These are phyloP conservation scores for Lanistes nyassanus DNA, from an alignment of 1,140 invertebrate genomes.

Conservation along the genomic window DNA sequence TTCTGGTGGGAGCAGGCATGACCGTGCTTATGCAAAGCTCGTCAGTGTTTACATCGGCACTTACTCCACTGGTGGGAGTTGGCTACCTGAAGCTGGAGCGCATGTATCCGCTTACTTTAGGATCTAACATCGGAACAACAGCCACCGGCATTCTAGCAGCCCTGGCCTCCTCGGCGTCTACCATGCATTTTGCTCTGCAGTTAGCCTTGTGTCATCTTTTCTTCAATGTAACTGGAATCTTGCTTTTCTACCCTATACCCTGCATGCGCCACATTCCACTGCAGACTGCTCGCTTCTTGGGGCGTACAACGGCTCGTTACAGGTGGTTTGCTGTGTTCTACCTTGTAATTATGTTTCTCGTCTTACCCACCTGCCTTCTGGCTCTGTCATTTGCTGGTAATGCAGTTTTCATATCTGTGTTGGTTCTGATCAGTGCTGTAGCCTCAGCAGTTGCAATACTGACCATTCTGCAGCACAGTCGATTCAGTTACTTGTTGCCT, in stretches of 20 bases:
- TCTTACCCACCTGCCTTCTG: conserved; percentile 69
- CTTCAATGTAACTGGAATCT: conserved; percentile 74
- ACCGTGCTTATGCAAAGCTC: conserved; percentile 75
- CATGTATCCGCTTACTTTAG: conserved; percentile 74
- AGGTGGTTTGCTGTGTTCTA: conserved; percentile 73
- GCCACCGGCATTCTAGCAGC: conserved; percentile 71
- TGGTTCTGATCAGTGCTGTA: conserved; percentile 49
- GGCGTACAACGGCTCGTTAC: conserved; percentile 69
- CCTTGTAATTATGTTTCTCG: conserved; percentile 69
- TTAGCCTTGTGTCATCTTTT: conserved; percentile 74
- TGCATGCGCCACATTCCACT: conserved; percentile 71
- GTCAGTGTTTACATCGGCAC: conserved; percentile 74
- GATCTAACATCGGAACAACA: conserved; percentile 75
- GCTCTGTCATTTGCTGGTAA: conserved; percentile 60
- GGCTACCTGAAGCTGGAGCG: conserved; percentile 72
- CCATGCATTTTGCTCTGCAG: conserved; percentile 69
- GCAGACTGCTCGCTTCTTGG: conserved; percentile 68
- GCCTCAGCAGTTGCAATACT: conserved; percentile 60
- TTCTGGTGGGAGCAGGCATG: conserved; percentile 70
- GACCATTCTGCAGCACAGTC: conserved; percentile 63
- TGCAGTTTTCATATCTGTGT: conserved; percentile 40
- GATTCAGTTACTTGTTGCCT: conserved; percentile 63
- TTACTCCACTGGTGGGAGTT: conserved; percentile 75
- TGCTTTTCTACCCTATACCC: conserved; percentile 74
- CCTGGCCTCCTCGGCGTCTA: conserved; percentile 64